Evolutionary conservation across 53 echinoderm and acorn worm species (phyloP), one percentile per base, ranked within the genome.

Genomic region (Echinarachnius parma): DNA sequence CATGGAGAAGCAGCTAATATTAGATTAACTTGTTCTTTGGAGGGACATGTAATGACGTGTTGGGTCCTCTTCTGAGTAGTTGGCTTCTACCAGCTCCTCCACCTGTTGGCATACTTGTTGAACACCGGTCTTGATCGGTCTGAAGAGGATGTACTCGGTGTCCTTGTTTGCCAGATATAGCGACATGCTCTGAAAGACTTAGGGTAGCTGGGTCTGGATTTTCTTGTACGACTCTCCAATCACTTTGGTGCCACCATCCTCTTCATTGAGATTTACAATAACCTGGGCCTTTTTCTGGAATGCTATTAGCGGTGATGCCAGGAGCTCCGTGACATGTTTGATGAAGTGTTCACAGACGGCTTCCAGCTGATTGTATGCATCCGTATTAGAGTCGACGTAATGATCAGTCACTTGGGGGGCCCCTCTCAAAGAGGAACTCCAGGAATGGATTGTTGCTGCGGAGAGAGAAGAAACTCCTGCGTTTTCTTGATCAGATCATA

Each of bases 341-440:
- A 98, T 98, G 75, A 88, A 88, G 0, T 34, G 61, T 70, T 98
- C 98, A 81, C 98, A 98, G 4, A 89, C 88, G 45, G 70, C 81
- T 66, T 89, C 92, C 55, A 98, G 82, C n/a, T 98, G 88, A 13
- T 92, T 82, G 48, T 98, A 91, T 0, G 92, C 98, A 28, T 98
- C 98, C 52, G 87, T 91, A 78, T 98, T 98, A 30, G 98, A 98
- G 53, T 98, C 98, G 3, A 88, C 79, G 55, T 86, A 98, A 63
- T 86, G 84, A 42, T 98, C 98, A 3, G 88, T 92, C 14, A 98
- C 98, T 35, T 88, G 88, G 2, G 98, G 98, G 2, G 98, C 91
- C 39, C 98, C 98, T 91, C 96, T 96, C 96, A 78, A 96, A 80
- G 16, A 96, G 68, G 49, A 96, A 96, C 53, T 96, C 96, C 45